phyloP scores from a whole-genome alignment of 2,113 vertebrate species.

The Cottus gobio region DNA sequence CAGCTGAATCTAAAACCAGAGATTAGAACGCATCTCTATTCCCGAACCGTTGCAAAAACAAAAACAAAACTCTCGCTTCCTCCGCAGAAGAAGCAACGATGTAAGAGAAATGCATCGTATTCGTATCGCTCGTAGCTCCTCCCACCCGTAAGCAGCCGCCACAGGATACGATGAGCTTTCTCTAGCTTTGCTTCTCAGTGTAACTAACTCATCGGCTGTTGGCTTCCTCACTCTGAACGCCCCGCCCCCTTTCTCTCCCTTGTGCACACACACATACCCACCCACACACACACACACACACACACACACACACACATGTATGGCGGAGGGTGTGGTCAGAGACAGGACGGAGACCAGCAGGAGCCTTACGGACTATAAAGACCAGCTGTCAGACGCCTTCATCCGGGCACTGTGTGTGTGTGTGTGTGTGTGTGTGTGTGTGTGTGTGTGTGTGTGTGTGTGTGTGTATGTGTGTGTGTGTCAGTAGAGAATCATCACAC shows the following conservation, averaged over 20 bases:
- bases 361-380: neutral
- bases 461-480: too few species aligned
- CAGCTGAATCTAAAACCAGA: constrained; percentile 46
- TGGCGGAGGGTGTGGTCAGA: constrained; percentile 70
- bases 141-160: constrained; percentile 27
- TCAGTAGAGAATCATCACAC: constrained; percentile 14
- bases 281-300: constrained; percentile 32
- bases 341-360: constrained; percentile 59
- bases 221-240: constrained; percentile 54
- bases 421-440: constrained; percentile 22
- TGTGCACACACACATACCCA: constrained; percentile 15
- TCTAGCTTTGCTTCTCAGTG: constrained; percentile 75
- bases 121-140: constrained; percentile 45
- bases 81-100: constrained; percentile 28
- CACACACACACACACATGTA: neutral
- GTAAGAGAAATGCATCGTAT: constrained; percentile 27
- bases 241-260: constrained; percentile 8
- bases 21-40: constrained; percentile 55
- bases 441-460: neutral
- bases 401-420: constrained; percentile 8
- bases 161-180: constrained; percentile 23
- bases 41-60: constrained; percentile 18
- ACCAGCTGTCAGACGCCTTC: constrained; percentile 9
- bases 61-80: constrained; percentile 28
- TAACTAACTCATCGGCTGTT: constrained; percentile 68